phyloP scores from a whole-genome alignment of 2,113 vertebrate genomes.

The Antechinus stuartii region DNA sequence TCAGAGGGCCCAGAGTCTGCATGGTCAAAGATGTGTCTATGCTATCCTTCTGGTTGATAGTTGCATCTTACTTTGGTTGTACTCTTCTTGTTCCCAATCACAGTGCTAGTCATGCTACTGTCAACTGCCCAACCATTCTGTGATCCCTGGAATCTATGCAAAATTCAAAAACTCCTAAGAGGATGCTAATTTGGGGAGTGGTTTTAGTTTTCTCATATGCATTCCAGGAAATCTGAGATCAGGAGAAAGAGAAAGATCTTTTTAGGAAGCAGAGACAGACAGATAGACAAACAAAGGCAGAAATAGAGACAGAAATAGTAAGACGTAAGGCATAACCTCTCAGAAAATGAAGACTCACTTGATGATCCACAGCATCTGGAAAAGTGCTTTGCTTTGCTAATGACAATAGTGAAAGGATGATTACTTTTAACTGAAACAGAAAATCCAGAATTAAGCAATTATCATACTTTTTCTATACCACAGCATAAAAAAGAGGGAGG shows the following conservation, averaged over 20 bases:
- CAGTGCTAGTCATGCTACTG: slow-evolving; percentile 88
- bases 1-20: slow-evolving; percentile 91
- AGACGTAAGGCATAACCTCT: slow-evolving; percentile 53
- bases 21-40: slow-evolving; percentile 94
- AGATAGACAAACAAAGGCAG: background rate
- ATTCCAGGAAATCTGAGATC: slow-evolving; percentile 75
- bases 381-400: slow-evolving; percentile 68
- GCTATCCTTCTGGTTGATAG: slow-evolving; percentile 93
- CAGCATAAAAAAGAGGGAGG: slow-evolving; percentile 29
- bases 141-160: slow-evolving; percentile 79
- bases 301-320: background rate
- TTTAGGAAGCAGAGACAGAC: background rate
- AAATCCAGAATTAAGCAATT: slow-evolving; percentile 22
- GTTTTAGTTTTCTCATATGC: slow-evolving; percentile 66
- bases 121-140: slow-evolving; percentile 72
- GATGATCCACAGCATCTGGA: slow-evolving; percentile 59
- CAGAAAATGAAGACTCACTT: slow-evolving; percentile 55
- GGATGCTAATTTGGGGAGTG: slow-evolving; percentile 64
- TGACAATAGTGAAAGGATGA: slow-evolving; percentile 57
- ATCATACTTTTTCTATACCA: slow-evolving; percentile 54
- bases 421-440: slow-evolving; percentile 65
- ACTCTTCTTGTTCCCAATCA: slow-evolving; percentile 94
- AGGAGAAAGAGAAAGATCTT: slow-evolving; percentile 44
- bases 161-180: slow-evolving; percentile 77
- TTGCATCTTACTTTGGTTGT: slow-evolving; percentile 95